Base-by-base conservation (phyloP, 2,797 vertebrate genomes). In the Rhabdomys pumilio region DNA sequence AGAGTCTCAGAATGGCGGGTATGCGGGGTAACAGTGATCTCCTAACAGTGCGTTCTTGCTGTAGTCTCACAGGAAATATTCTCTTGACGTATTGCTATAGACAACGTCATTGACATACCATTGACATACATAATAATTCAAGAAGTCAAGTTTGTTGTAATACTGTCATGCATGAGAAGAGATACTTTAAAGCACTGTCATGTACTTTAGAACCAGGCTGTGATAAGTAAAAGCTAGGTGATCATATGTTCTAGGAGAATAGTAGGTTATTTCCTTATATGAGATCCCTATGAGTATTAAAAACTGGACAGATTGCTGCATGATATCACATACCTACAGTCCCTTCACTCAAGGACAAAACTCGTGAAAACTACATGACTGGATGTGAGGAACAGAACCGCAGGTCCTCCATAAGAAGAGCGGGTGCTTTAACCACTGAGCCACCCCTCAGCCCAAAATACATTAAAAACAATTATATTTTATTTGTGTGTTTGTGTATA, bases 61-160 rank as follows among this genome's bases (percentile, higher is more conserved):
- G 0, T 57, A 87, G 22, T 93, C 91, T 92, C 15, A 73, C 3
- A 80, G 44, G 73, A 86, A 87, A 44, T 44, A 44, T 72, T 95
- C 26, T 89, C 92, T 89, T 57, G 87, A 3, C 93, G 92, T 31
- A 34, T 82, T 79, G 15, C 38, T 96, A 1, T 89, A 93, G 31
- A 84, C 79, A 29, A 90, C 83, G 73, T 50, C 14, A 89, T 92
- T 94, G 34, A 72, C 31, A 61, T 93, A 20, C 95, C 41, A 90
- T 41, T 44, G 79, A 73, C 13, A 59, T 96, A 79, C 29, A 76
- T 90, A 90, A 76, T 85, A 95, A 73, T 94, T 76, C 61, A 96
- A 83, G 44, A 65, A 75, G 79, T 96, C 83, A 87, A 44, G 63
- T 59, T 88, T 31, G 3, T 83, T 86, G 85, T 94, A 93, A 73